Base-by-base conservation (phyloP, 1,140 invertebrate species). In the Chionoecetes opilio region DNA sequence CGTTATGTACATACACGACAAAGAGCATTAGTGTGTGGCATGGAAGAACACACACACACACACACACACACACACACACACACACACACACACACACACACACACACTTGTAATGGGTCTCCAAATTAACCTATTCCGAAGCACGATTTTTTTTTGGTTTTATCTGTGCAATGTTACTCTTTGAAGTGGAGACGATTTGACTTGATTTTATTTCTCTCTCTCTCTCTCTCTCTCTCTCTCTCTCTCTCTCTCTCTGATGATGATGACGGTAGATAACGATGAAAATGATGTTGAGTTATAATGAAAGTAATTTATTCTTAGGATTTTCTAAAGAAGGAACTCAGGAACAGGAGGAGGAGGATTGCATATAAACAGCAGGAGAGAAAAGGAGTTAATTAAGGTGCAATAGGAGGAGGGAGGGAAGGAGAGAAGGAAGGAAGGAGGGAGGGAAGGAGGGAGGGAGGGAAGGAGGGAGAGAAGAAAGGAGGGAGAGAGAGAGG, bases 41-140 rank as follows among this genome's bases (percentile, higher is more conserved):
- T n/a, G n/a, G n/a, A n/a, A n/a, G n/a, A n/a, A n/a, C 63, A 75
- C 63, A 75, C 63, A 75, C 63, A 75, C 63, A 75, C 63, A 75
- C 63, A 75, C 63, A 75, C 63, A 75, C 63, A 75, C 63, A 75
- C 63, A 75, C 63, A 75, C 63, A 75, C 63, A 75, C 63, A 75
- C 63, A 75, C 63, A 75, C 63, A 75, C 63, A 75, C 63, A 75
- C 63, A 75, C 63, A 75, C 63, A 75, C 63, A 75, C 63, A 75
- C 63, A 75, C 63, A 75, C 63, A 75, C 63, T n/a, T 0, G n/a
- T 75, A 75, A 75, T 75, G 21, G 63, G 63, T 46, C 8, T 53
- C n/a, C 21, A n/a, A 75, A 75, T 75, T 75, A 75, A 75, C 63
- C 63, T 75, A 26, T 75, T 26, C 21, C 21, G n/a, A 1, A 5